Conservation (phyloP, 2,113 vertebrate genomes). For the Scophthalmus maximus region DNA sequence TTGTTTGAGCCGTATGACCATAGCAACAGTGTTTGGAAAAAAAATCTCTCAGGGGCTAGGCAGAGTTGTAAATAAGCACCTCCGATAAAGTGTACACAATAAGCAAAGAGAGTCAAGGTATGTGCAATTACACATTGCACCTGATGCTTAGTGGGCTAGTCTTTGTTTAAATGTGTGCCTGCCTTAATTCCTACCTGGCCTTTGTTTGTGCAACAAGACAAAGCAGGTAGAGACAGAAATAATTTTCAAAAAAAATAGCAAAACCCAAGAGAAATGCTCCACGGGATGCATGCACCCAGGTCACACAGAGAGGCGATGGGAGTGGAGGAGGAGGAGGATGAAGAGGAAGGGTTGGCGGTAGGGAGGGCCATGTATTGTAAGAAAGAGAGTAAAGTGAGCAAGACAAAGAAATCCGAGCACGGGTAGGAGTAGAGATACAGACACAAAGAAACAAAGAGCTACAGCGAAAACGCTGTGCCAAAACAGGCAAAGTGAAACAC, state of each 20-base stretch:
- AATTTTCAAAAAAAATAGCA: constrained; percentile 62
- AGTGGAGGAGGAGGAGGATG: constrained; percentile 46
- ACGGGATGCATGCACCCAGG: constrained; percentile 52
- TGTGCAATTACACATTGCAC: constrained; percentile 65
- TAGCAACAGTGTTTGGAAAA: constrained; percentile 43
- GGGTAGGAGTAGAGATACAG: constrained; percentile 46
- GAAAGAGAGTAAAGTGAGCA: constrained; percentile 68
- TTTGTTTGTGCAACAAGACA: constrained; percentile 63
- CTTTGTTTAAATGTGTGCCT: constrained; percentile 50
- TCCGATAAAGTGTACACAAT: constrained; percentile 64
- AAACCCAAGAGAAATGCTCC: constrained; percentile 67
- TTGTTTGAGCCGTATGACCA: constrained; percentile 68
- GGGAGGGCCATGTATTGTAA: constrained; percentile 54
- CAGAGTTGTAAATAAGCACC: constrained; percentile 71
- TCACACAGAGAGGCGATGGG: constrained; percentile 58
- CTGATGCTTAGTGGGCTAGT: constrained; percentile 34
- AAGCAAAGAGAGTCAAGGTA: constrained; percentile 47
- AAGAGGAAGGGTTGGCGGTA: constrained; percentile 39
- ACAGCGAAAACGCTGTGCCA: constrained; percentile 29
- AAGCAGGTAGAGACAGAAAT: constrained; percentile 51
- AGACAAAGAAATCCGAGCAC: constrained; percentile 67
- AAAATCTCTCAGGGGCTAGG: constrained; percentile 61
- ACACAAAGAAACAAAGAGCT: constrained; percentile 77
- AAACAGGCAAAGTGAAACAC: constrained; percentile 47
- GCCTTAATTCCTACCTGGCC: constrained; percentile 59